Conservation (phyloP, 2,797 vertebrate species). For the Chaenodraco wilsoni region DNA sequence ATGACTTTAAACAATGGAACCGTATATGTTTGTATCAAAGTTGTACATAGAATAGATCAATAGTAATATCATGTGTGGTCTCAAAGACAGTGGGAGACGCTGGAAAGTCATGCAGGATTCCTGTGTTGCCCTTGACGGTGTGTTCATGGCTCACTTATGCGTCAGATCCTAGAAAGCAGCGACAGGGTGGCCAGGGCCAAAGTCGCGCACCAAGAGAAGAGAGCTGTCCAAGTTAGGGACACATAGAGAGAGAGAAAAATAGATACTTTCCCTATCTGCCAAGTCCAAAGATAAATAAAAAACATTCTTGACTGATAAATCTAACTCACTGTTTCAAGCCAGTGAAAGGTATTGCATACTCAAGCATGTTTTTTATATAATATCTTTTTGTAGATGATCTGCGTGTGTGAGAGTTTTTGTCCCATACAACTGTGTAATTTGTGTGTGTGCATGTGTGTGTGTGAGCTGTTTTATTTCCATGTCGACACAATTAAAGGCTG, state of each 20-base stretch:
- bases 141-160: slow-evolving; percentile 46
- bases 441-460: slow-evolving; percentile 5
- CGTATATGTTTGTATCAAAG: background rate
- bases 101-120: background rate
- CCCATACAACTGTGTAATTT: background rate
- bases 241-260: slow-evolving; percentile 20
- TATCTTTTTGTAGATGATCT: background rate
- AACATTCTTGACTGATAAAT: background rate
- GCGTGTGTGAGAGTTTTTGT: background rate
- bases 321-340: background rate
- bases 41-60: background rate
- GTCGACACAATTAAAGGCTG: slow-evolving; percentile 52
- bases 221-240: slow-evolving; percentile 40
- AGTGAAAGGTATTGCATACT: background rate
- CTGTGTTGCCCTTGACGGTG: background rate
- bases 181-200: slow-evolving; percentile 9
- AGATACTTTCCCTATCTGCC: slow-evolving; percentile 24
- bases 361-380: background rate
- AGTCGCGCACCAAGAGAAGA: slow-evolving; percentile 25
- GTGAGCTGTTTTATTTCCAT: slow-evolving; percentile 28
- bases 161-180: slow-evolving; percentile 63
- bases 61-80: background rate
- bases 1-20: background rate
- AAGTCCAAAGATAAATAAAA: slow-evolving; percentile 21
- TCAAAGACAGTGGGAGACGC: background rate